phyloP scores from a whole-genome alignment of 2,888 invertebrate genomes.

The Augiades crinisus region DNA sequence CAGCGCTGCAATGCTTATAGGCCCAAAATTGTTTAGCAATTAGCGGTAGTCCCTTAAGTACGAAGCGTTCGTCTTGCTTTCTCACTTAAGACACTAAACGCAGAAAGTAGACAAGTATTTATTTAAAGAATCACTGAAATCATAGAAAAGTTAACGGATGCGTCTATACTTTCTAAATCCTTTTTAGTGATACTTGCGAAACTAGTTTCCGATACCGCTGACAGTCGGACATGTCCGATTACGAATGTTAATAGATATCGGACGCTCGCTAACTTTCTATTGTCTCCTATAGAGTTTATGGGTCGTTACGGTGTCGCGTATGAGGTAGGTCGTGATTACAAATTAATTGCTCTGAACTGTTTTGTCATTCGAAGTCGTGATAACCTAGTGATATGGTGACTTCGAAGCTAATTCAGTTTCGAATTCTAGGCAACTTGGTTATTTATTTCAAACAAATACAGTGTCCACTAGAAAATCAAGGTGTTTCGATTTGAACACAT shows the following conservation, averaged over 20 bases:
- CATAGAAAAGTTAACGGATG: slow-evolving; percentile 37
- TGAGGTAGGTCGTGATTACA: slow-evolving; percentile 10
- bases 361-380: no score
- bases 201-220: slow-evolving; percentile 43
- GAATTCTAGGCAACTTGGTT: no score
- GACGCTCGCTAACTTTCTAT: slow-evolving; percentile 44
- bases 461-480: no score
- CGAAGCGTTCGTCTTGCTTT: no score
- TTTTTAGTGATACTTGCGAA: slow-evolving; percentile 53
- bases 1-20: no score
- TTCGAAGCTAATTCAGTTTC: no score
- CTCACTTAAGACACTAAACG: no score
- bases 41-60: background rate
- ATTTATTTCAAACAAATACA: no score
- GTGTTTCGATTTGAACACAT: no score
- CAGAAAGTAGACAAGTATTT: background rate
- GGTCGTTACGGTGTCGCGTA: slow-evolving; percentile 19
- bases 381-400: no score
- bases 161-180: slow-evolving; percentile 60
- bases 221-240: slow-evolving; percentile 34
- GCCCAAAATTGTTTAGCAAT: no score
- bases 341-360: background rate
- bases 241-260: slow-evolving; percentile 37
- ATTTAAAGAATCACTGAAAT: slow-evolving; percentile 27
- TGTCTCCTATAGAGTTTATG: slow-evolving; percentile 40